Conservation (phyloP, 2,113 vertebrate species). For the Deroptyus accipitrinus region DNA sequence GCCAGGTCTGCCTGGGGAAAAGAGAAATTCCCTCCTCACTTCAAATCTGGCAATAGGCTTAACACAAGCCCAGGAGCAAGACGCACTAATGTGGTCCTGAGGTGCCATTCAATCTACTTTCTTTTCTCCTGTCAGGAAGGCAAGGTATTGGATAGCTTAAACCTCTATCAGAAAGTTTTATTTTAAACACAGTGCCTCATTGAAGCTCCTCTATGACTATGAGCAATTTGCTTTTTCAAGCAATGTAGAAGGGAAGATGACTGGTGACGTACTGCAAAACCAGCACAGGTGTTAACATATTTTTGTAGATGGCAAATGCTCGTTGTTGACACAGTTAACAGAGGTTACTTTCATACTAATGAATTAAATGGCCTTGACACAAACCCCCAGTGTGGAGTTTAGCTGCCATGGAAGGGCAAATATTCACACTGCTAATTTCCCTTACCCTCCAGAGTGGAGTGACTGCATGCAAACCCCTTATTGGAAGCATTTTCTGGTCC, state of each 20-base stretch:
- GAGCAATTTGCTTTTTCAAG: neutral
- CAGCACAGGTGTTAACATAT: neutral
- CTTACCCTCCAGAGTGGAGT: neutral
- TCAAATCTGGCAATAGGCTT: rapidly evolving
- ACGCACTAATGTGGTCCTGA: rapidly evolving
- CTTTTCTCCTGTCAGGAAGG: neutral
- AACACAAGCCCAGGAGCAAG: neutral
- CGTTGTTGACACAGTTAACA: neutral
- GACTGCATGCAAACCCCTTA: neutral
- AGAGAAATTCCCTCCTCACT: neutral
- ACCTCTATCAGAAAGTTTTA: neutral
- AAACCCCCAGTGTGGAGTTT: neutral
- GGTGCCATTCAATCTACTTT: neutral
- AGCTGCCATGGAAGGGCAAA: neutral
- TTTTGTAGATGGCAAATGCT: neutral
- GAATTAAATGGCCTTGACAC: neutral
- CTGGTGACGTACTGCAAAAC: neutral
- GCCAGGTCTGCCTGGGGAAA: neutral
- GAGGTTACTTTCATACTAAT: neutral
- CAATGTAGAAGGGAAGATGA: neutral
- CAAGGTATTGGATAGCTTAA: neutral
- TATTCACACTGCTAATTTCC: neutral
- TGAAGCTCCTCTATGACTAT: neutral
- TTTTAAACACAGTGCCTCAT: neutral
- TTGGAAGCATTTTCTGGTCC: neutral